phyloP scores from a whole-genome alignment of 2,888 invertebrate species.

The Nymphalis c-album region DNA sequence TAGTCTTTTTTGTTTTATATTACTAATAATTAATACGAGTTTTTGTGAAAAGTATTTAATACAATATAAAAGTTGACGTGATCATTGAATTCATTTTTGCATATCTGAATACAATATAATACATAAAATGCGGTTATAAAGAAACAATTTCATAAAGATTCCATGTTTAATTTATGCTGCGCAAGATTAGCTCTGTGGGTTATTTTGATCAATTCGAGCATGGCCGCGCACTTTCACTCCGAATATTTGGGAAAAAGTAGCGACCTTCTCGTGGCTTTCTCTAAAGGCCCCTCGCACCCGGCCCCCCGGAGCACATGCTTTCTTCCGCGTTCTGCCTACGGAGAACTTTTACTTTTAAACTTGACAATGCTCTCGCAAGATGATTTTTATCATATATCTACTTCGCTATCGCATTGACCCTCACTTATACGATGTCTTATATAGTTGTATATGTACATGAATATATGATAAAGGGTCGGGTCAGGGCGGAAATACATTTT shows the following conservation, averaged over 20 bases:
- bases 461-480: slow-evolving; percentile 32
- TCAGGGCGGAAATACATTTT: slow-evolving; percentile 34
- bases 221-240: slow-evolving; percentile 71
- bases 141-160: not conserved
- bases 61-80: too few species aligned
- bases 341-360: slow-evolving; percentile 76
- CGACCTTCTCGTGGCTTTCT: slow-evolving; percentile 80
- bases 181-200: slow-evolving; percentile 20
- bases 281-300: slow-evolving; percentile 46
- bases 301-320: slow-evolving; percentile 44
- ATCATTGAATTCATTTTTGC: too few species aligned
- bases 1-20: too few species aligned
- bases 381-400: slow-evolving; percentile 20
- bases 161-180: slow-evolving; percentile 3
- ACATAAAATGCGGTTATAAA: too few species aligned
- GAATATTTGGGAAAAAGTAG: slow-evolving; percentile 81
- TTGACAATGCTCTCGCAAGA: slow-evolving; percentile 44
- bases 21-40: too few species aligned
- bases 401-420: slow-evolving; percentile 12
- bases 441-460: not conserved
- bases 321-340: slow-evolving; percentile 66
- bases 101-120: too few species aligned
- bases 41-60: too few species aligned
- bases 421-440: slow-evolving; percentile 7
- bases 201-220: slow-evolving; percentile 66